phyloP scores from a whole-genome alignment of 2,113 vertebrate genomes.

The Asarcornis scutulata region DNA sequence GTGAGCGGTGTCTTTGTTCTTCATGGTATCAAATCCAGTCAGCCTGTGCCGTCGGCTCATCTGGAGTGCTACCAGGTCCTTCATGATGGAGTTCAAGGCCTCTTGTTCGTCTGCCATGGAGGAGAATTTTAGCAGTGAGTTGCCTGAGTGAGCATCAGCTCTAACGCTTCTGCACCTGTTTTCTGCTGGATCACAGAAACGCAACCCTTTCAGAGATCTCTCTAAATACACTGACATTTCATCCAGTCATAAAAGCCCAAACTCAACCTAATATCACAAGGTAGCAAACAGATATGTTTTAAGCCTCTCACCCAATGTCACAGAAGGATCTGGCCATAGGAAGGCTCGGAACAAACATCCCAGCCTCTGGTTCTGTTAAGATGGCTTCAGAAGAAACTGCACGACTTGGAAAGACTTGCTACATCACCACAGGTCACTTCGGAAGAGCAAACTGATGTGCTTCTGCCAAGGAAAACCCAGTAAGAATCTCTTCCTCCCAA shows the following conservation, averaged over 20 bases:
- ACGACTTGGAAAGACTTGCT: neutral
- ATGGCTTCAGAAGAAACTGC: neutral
- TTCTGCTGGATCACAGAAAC: neutral
- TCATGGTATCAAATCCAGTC: slow-evolving; percentile 84
- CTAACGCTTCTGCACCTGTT: neutral
- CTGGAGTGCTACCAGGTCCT: slow-evolving; percentile 96
- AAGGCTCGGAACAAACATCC: neutral
- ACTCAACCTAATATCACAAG: rapidly evolving
- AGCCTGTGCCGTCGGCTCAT: slow-evolving; percentile 89
- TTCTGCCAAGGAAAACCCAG: slow-evolving; percentile 28
- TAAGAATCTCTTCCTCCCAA: neutral
- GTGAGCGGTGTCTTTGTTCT: slow-evolving; percentile 80
- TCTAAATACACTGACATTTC: neutral
- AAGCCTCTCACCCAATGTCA: neutral
- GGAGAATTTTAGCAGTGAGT: neutral
- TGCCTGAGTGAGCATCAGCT: neutral
- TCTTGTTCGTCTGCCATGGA: slow-evolving; percentile 89
- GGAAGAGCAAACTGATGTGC: neutral
- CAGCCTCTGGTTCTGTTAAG: neutral
- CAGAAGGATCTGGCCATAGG: neutral
- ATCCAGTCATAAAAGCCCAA: neutral
- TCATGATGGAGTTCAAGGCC: slow-evolving; percentile 99
- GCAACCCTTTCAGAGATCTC: neutral
- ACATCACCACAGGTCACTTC: neutral
- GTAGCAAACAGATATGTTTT: neutral